Conservation (phyloP, 2,888 invertebrate genomes). For the Balanococcus diminutus region DNA sequence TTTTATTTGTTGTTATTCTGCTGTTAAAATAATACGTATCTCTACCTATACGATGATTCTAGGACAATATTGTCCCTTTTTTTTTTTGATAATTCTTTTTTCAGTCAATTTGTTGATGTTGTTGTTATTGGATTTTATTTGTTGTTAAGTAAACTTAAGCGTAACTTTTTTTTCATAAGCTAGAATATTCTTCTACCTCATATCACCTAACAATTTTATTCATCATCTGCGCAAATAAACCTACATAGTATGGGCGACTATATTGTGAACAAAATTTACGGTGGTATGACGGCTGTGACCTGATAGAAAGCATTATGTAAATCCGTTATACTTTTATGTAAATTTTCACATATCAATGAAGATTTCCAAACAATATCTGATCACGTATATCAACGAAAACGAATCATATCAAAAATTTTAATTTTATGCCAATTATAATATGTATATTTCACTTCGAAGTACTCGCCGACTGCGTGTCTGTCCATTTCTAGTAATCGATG, state of each 20-base stretch:
- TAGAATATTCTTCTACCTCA: slow-evolving; percentile 1
- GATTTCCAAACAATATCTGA: background rate
- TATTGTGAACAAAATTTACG: background rate
- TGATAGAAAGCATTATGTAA: background rate
- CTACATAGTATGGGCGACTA: background rate
- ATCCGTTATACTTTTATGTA: background rate
- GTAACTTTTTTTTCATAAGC: background rate
- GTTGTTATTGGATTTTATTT: slow-evolving; percentile 36
- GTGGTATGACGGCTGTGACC: slow-evolving; percentile 22
- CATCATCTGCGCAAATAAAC: slow-evolving; percentile 12
- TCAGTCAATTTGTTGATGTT: slow-evolving; percentile 39
- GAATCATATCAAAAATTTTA: slow-evolving; percentile 21
- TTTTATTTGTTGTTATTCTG: background rate
- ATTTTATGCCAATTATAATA: slow-evolving; percentile 25
- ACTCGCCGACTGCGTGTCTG: slow-evolving; percentile 18
- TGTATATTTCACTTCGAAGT: background rate
- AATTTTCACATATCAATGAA: background rate
- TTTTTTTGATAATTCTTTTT: slow-evolving; percentile 31
- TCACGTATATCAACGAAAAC: background rate
- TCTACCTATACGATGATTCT: background rate
- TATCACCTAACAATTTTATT: slow-evolving; percentile 19
- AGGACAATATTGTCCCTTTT: background rate
- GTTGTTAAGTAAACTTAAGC: slow-evolving; percentile 2
- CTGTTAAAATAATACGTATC: background rate
- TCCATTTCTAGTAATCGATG: slow-evolving; percentile 36